phyloP scores from a whole-genome alignment of 2,888 invertebrate species.

The Buathra laborator region DNA sequence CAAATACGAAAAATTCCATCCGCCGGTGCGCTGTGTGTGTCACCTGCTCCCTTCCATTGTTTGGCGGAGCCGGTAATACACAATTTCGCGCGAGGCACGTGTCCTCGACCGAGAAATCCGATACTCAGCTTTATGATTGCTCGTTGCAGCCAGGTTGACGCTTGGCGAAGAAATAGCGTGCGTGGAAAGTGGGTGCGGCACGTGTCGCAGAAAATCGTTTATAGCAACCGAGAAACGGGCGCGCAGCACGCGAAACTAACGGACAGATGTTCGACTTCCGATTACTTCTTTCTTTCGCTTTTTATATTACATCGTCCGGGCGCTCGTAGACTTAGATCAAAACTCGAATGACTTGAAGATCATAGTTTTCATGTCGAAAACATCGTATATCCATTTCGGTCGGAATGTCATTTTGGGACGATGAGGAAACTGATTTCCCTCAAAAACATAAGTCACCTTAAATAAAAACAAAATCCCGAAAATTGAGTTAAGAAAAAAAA shows the following conservation, averaged over 20 bases:
- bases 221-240: conserved; percentile 58
- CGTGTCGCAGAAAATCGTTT: conserved; percentile 68
- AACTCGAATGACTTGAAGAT: conserved; percentile 78
- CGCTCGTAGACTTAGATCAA: conserved; percentile 62
- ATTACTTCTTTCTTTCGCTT: conserved; percentile 7
- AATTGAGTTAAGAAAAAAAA: not conserved
- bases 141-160: conserved; percentile 58
- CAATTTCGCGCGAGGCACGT: conserved; percentile 70
- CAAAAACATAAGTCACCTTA: conserved; percentile 83
- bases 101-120: conserved; percentile 74
- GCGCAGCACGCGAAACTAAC: conserved; percentile 35
- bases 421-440: conserved; percentile 81
- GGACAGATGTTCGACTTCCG: conserved; percentile 57
- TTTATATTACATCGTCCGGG: conserved; percentile 3
- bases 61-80: conserved; percentile 68
- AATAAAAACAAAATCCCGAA: conserved; percentile 45
- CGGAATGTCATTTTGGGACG: conserved; percentile 79
- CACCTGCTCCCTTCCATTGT: conserved; percentile 79
- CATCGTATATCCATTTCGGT: conserved; percentile 83
- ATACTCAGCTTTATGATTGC: conserved; percentile 77
- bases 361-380: conserved; percentile 83
- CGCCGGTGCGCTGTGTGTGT: conserved; percentile 55
- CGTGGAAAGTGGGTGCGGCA: conserved; percentile 60
- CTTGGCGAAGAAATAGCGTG: conserved; percentile 40
- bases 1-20: not conserved